Conservation (phyloP, 2,797 vertebrate species). For the Streptopelia turtur region DNA sequence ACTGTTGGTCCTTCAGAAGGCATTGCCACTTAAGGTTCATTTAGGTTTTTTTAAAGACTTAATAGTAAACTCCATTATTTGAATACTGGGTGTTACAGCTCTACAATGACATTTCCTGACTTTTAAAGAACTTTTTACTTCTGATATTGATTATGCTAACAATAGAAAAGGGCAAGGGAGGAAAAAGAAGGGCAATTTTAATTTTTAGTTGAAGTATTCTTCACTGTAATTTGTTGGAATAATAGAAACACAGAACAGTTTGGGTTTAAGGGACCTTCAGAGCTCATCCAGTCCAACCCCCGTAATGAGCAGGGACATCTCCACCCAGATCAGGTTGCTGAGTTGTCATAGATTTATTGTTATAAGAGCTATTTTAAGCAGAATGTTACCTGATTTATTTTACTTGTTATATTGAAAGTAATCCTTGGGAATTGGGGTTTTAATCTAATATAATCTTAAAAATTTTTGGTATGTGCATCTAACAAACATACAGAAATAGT, state of each 20-base stretch:
- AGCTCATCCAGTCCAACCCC: too few relatives aligned
- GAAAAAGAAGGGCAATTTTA: background rate
- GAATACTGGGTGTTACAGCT: background rate
- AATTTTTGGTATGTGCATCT: background rate
- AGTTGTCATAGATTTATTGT: background rate
- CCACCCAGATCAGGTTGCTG: too few relatives aligned
- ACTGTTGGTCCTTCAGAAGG: background rate
- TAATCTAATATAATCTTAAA: background rate
- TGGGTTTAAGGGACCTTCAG: too few relatives aligned
- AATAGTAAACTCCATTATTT: background rate
- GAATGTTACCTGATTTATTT: background rate
- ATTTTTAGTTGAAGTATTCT: background rate
- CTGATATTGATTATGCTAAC: background rate
- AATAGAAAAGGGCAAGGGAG: background rate
- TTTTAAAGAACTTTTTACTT: background rate
- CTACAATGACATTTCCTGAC: background rate
- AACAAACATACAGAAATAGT: background rate
- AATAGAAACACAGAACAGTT: background rate
- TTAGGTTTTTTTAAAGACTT: background rate
- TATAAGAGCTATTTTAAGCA: background rate
- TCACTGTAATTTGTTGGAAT: background rate
- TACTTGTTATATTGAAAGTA: background rate
- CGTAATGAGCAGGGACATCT: too few relatives aligned
- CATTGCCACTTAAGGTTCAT: background rate
- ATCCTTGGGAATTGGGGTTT: background rate